A percentile compares a stretch with the other conserved stretches of the same genome.
These are phyloP conservation scores for Cotesia glomerata DNA, from an alignment of 1,140 invertebrate genomes.

Conservation along the genomic window DNA sequence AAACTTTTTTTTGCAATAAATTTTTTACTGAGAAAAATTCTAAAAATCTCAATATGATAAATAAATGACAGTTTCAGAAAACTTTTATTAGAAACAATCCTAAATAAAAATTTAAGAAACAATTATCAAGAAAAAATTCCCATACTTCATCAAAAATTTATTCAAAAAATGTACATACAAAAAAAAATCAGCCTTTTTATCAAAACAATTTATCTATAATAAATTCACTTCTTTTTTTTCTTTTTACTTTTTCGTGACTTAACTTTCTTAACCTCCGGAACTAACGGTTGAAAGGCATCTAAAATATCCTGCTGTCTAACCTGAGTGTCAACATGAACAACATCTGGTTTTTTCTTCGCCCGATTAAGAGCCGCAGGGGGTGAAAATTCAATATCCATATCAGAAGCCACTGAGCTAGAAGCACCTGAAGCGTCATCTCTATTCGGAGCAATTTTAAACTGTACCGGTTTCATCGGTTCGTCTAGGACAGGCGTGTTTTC, in stretches of 20 bases:
- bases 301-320: conserved; percentile 58
- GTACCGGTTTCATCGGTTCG: conserved; percentile 53
- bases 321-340: conserved; percentile 57
- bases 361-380: conserved; percentile 52
- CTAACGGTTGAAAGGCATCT: conserved; percentile 41
- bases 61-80: no score
- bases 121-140: no score
- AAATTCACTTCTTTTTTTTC: not conserved
- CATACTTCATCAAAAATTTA: no score
- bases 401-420: conserved; percentile 55
- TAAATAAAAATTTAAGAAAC: no score
- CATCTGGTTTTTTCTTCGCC: conserved; percentile 53
- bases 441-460: conserved; percentile 56
- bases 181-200: no score
- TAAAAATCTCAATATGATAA: no score
- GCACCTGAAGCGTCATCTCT: conserved; percentile 43
- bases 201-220: not conserved
- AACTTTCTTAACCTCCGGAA: conserved; percentile 23
- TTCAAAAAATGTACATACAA: no score
- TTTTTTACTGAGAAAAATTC: no score
- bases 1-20: no score
- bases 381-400: conserved; percentile 61
- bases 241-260: conserved; percentile 31
- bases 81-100: no score
- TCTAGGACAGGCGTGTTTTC: conserved; percentile 37